These are phyloP conservation scores for Drosophila borealis DNA, from an alignment of 2,888 invertebrate species.

Conservation along the genomic window DNA sequence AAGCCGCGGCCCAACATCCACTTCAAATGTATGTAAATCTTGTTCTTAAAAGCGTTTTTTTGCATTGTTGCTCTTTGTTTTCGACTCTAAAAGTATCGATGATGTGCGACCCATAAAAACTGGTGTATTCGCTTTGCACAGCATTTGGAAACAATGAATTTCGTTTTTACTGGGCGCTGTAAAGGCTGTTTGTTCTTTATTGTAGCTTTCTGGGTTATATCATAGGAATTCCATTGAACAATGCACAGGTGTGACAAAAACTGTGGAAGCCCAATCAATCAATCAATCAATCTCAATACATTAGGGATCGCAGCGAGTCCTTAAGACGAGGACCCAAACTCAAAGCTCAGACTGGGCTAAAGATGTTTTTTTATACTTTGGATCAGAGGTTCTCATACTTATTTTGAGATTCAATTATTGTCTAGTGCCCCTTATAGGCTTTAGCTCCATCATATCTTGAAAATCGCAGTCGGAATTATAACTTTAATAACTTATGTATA, in stretches of 20 bases:
- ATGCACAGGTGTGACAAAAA: too few species aligned
- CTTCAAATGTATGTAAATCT: slow-evolving; percentile 70
- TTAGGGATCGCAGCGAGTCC: background rate
- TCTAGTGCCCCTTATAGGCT: too few species aligned
- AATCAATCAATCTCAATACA: background rate
- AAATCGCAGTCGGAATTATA: too few species aligned
- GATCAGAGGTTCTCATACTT: too few species aligned
- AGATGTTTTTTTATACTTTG: too few species aligned
- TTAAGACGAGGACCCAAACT: too few species aligned
- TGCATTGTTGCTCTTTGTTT: background rate
- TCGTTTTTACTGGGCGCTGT: background rate
- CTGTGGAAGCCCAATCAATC: background rate
- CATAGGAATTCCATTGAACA: too few species aligned
- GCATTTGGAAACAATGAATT: background rate
- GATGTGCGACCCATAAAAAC: slow-evolving; percentile 10
- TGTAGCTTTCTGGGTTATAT: background rate
- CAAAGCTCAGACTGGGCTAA: too few species aligned
- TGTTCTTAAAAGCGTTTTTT: slow-evolving; percentile 51
- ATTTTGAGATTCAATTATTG: too few species aligned
- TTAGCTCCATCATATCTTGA: too few species aligned
- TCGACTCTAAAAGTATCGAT: slow-evolving; percentile 17
- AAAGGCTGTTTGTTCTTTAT: background rate
- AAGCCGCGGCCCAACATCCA: slow-evolving; percentile 51
- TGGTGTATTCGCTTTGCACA: slow-evolving; percentile 6
- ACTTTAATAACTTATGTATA: too few species aligned